These are phyloP conservation scores for Rhegmatorhina hoffmannsi DNA, from an alignment of 2,113 vertebrate genomes.

Conservation along the genomic window DNA sequence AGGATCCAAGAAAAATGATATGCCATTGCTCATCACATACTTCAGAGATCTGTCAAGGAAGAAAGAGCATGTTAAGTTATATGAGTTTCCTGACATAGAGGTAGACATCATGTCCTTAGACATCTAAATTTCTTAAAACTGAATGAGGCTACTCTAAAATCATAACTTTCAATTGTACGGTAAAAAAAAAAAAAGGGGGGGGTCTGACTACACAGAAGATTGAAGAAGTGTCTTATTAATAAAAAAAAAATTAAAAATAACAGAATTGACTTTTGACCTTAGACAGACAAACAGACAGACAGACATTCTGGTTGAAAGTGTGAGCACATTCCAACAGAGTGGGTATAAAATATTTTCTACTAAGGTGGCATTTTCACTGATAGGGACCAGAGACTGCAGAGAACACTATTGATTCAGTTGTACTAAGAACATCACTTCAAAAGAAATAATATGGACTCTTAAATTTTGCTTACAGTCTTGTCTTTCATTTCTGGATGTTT, in stretches of 20 bases:
- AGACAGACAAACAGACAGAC: not conserved
- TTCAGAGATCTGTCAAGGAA: not conserved
- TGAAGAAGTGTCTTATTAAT: not conserved
- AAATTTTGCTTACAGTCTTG: not conserved
- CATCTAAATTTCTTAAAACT: not conserved
- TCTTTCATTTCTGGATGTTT: not conserved
- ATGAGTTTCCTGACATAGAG: not conserved
- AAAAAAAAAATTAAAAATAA: not conserved
- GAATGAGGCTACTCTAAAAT: not conserved
- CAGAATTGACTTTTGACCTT: not conserved
- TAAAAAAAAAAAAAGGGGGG: not conserved
- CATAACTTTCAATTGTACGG: not conserved
- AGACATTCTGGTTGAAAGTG: not conserved
- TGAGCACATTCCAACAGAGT: not conserved
- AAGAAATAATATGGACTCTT: not conserved
- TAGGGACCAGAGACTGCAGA: not conserved
- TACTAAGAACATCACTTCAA: not conserved
- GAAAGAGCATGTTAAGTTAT: not conserved
- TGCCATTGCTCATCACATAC: not conserved
- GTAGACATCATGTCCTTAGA: not conserved
- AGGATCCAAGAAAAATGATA: not conserved
- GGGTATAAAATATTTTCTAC: not conserved
- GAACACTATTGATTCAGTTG: not conserved
- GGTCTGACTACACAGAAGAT: not conserved
- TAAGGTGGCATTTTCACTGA: not conserved